These are phyloP conservation scores for Cyclophora punctaria DNA, from an alignment of 2,888 invertebrate species.

Conservation along the genomic window DNA sequence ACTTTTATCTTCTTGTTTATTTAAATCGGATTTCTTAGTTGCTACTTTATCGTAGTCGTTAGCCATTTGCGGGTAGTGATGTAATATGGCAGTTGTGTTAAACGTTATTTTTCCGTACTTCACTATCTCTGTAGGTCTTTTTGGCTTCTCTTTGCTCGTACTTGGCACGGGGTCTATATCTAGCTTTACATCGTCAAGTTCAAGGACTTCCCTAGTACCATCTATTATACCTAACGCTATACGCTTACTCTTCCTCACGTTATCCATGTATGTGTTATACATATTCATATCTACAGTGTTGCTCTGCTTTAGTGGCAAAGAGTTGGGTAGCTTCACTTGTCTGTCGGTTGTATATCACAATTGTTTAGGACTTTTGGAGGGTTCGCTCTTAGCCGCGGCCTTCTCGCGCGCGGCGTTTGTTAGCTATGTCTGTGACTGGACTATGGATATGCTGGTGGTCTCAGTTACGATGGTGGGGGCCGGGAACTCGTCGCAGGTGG, in stretches of 20 bases:
- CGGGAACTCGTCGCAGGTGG: conserved; percentile 78
- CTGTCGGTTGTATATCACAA: conserved; percentile 69
- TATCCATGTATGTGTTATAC: conserved; percentile 64
- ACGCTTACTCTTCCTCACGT: conserved; percentile 52
- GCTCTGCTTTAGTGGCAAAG: conserved; percentile 63
- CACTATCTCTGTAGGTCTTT: conserved; percentile 51
- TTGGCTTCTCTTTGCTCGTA: conserved; percentile 44
- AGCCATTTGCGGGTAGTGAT: conserved; percentile 62
- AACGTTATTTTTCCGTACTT: conserved; percentile 67
- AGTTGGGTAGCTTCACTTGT: conserved; percentile 60
- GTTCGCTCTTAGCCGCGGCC: conserved; percentile 54
- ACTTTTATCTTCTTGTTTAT: conserved; percentile 32
- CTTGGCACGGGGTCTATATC: conserved; percentile 47
- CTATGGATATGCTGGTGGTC: conserved; percentile 81
- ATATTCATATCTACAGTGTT: conserved; percentile 64
- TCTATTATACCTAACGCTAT: conserved; percentile 60
- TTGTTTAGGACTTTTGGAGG: conserved; percentile 48
- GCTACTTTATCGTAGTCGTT: conserved; percentile 34
- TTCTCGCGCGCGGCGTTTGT: conserved; percentile 61
- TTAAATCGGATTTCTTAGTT: conserved; percentile 48
- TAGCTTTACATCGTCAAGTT: conserved; percentile 32
- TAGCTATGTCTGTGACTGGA: conserved; percentile 83
- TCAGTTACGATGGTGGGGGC: conserved; percentile 79
- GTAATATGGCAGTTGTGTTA: conserved; percentile 63
- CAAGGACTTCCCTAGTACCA: conserved; percentile 53